These are phyloP conservation scores for Phylloscopus whistleri DNA, from an alignment of 2,113 vertebrate species.

Conservation along the genomic window DNA sequence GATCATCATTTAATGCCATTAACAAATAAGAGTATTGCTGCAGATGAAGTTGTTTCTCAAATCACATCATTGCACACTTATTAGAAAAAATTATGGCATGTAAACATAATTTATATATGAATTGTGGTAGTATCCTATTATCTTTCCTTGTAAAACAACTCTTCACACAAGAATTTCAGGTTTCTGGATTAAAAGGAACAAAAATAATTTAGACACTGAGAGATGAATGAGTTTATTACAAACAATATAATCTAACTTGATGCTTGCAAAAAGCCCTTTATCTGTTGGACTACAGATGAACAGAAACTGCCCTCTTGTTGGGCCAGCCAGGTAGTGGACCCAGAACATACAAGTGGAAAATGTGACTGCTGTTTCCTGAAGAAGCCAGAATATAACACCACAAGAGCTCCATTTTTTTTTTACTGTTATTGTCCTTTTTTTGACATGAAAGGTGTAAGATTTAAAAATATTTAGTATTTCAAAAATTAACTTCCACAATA, in stretches of 20 bases:
- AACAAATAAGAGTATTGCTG: neutral
- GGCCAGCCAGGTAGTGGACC: neutral
- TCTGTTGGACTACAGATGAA: neutral
- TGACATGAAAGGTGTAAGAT: neutral
- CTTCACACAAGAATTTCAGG: neutral
- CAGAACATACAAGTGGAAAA: neutral
- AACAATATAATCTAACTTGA: neutral
- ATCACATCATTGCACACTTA: neutral
- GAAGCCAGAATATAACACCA: neutral
- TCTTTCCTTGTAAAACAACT: neutral
- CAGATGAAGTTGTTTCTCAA: neutral
- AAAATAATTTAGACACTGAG: neutral
- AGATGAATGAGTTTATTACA: neutral
- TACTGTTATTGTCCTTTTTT: neutral
- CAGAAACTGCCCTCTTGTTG: neutral
- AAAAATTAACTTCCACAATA: neutral
- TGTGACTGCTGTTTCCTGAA: neutral
- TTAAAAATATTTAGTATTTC: neutral
- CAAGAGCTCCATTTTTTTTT: neutral
- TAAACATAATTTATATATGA: neutral
- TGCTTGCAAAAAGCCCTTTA: fast-evolving
- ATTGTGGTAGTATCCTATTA: neutral
- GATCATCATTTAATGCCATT: neutral
- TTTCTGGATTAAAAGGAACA: neutral
- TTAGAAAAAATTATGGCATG: neutral